Conservation (phyloP, 2,888 invertebrate genomes). For the Lymantria monacha region DNA sequence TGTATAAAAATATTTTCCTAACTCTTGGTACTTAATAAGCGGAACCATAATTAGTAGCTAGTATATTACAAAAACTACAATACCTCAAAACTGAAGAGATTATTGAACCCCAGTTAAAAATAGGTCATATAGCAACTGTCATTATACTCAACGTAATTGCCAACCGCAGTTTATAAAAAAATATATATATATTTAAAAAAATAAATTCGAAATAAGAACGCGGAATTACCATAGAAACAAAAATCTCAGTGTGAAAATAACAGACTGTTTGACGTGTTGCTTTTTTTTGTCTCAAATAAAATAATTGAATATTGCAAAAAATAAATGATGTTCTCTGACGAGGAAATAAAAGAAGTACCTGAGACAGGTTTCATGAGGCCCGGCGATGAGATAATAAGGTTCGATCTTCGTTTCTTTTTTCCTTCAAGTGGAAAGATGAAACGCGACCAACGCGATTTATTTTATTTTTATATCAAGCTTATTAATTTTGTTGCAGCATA, state of each 20-base stretch:
- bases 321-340: conserved; percentile 78
- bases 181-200: conserved; percentile 32
- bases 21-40: no score
- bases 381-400: conserved; percentile 77
- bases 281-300: conserved; percentile 70
- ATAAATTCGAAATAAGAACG: conserved; percentile 46
- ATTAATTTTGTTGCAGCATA: conserved; percentile 54
- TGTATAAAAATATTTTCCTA: no score
- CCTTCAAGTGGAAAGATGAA: conserved; percentile 38
- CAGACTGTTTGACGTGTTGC: conserved; percentile 56
- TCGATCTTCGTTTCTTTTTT: conserved; percentile 40
- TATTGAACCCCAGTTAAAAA: conserved; percentile 41
- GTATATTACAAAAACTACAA: no score
- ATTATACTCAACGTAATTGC: conserved; percentile 8
- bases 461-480: conserved; percentile 29
- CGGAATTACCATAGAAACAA: conserved; percentile 61
- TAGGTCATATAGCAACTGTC: conserved; percentile 39
- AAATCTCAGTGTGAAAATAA: conserved; percentile 57
- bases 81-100: neutral
- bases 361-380: conserved; percentile 66
- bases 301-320: conserved; percentile 74
- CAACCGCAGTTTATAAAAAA: conserved; percentile 19
- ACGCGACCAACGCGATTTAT: conserved; percentile 54
- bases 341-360: conserved; percentile 73
- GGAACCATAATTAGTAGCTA: no score